Evolutionary conservation across 2,888 invertebrate species (phyloP).

Genomic region (Pediacus dermestoides): DNA sequence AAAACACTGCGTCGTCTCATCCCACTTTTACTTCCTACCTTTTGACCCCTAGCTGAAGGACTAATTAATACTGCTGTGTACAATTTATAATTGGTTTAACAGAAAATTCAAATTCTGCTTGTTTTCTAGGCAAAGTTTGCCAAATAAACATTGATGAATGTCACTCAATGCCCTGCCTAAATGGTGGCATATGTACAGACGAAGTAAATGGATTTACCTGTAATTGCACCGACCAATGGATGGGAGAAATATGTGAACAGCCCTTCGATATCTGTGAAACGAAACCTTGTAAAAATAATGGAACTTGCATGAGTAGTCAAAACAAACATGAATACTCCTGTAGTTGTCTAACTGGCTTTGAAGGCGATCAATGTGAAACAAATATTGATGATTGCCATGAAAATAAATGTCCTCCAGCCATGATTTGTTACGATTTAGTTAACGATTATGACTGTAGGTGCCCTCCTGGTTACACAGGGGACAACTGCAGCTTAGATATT

Average conservation of each 20-base stretch:
- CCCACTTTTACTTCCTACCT: no score
- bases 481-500: slow-evolving; percentile 55
- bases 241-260: slow-evolving; percentile 57
- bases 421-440: slow-evolving; percentile 56
- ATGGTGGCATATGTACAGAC: slow-evolving; percentile 56
- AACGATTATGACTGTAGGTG: slow-evolving; percentile 61
- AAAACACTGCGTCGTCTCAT: no score
- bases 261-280: slow-evolving; percentile 57
- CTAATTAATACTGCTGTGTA: background rate
- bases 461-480: slow-evolving; percentile 58
- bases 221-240: slow-evolving; percentile 57
- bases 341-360: slow-evolving; percentile 63
- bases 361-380: slow-evolving; percentile 61
- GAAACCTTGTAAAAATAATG: slow-evolving; percentile 63
- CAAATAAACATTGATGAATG: slow-evolving; percentile 54
- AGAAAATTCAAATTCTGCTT: background rate
- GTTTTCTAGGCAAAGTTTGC: slow-evolving; percentile 53
- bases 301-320: slow-evolving; percentile 54
- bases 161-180: slow-evolving; percentile 52
- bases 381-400: slow-evolving; percentile 65
- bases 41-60: no score
- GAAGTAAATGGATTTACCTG: slow-evolving; percentile 54
- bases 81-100: background rate
- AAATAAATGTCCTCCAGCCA: slow-evolving; percentile 49
- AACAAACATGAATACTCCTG: slow-evolving; percentile 57